Evolutionary conservation across 1,140 invertebrate species (phyloP).

Genomic region (Nylanderia fulva): DNA sequence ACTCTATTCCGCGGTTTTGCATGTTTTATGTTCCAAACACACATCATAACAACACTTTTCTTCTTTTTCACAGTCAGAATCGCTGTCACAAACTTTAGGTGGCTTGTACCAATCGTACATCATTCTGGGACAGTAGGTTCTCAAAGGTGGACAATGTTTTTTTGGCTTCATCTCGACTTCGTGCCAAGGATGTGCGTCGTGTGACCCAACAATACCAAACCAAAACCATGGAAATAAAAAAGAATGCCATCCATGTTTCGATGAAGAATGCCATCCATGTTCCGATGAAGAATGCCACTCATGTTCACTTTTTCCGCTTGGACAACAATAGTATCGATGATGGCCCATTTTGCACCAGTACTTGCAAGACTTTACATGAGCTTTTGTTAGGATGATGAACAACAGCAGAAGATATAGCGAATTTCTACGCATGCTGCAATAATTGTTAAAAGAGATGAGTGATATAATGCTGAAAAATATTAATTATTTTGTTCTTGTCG

Average conservation of each 20-base stretch:
- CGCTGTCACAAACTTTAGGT: constrained; percentile 63
- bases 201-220: neutral
- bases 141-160: constrained; percentile 73
- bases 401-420: constrained; percentile 20
- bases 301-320: constrained; percentile 65
- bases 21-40: constrained; percentile 77
- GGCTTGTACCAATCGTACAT: constrained; percentile 66
- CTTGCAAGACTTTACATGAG: constrained; percentile 60
- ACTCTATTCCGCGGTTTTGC: constrained; percentile 71
- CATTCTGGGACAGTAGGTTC: constrained; percentile 68
- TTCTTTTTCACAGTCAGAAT: constrained; percentile 64
- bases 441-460: neutral
- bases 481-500: neutral
- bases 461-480: neutral
- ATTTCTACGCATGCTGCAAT: constrained; percentile 32
- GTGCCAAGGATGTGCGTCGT: neutral
- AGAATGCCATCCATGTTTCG: constrained; percentile 19
- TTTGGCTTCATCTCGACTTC: constrained; percentile 34
- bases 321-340: constrained; percentile 76
- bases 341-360: constrained; percentile 77
- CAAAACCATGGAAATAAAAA: constrained; percentile 46
- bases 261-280: neutral
- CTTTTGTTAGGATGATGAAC: neutral
- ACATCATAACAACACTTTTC: constrained; percentile 78
- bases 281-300: neutral